A percentile compares a stretch with the other conserved stretches of the same genome.
These are phyloP conservation scores for Eptesicus fuscus DNA, from an alignment of 2,113 vertebrate genomes.

Conservation along the genomic window DNA sequence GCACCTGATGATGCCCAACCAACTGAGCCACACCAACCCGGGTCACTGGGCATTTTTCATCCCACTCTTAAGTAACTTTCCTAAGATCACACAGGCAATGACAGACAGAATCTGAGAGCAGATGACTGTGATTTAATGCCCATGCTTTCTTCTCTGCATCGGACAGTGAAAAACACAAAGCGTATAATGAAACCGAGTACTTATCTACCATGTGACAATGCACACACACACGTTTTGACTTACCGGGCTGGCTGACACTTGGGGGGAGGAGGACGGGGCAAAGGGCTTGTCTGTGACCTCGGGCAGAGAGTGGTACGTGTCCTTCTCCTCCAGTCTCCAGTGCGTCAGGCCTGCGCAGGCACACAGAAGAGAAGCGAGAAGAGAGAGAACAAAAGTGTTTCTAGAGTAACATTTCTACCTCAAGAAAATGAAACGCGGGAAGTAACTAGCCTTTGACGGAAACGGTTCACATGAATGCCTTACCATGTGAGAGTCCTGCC, in stretches of 20 bases:
- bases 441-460: background rate
- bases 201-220: background rate
- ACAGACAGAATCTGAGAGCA: background rate
- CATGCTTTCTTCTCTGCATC: background rate
- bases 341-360: slow-evolving; percentile 87
- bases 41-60: background rate
- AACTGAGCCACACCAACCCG: background rate
- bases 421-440: background rate
- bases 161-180: background rate
- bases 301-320: slow-evolving; percentile 88
- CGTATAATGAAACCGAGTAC: background rate
- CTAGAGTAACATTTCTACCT: background rate
- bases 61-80: slow-evolving; percentile 5
- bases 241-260: slow-evolving; percentile 83
- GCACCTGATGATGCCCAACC: background rate
- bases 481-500: background rate
- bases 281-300: slow-evolving; percentile 84
- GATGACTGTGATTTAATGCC: background rate
- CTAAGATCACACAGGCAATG: background rate
- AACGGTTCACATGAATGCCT: background rate
- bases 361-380: background rate
- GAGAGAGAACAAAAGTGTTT: background rate
- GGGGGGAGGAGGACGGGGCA: slow-evolving; percentile 72
- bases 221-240: background rate
- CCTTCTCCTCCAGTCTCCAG: slow-evolving; percentile 92